These are phyloP conservation scores for Epirrhoe alternata DNA, from an alignment of 2,888 invertebrate species.

Conservation along the genomic window DNA sequence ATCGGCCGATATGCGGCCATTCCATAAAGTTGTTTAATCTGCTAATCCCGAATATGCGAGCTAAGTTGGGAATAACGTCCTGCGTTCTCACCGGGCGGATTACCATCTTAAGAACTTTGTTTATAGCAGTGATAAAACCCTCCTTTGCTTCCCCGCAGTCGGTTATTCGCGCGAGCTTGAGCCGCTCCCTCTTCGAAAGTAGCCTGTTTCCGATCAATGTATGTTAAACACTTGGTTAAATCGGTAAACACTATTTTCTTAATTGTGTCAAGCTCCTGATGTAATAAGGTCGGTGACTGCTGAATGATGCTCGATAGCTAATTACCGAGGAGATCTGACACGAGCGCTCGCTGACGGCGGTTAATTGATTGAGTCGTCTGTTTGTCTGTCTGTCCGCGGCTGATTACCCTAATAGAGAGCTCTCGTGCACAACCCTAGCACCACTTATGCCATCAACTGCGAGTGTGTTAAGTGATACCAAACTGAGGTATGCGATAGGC, in stretches of 20 bases:
- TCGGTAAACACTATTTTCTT: too few species aligned
- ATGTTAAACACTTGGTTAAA: too few species aligned
- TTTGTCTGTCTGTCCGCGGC: constrained; percentile 30
- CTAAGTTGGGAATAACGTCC: constrained; percentile 45
- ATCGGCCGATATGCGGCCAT: constrained; percentile 37
- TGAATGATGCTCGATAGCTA: constrained; percentile 2
- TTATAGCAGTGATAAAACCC: constrained; percentile 25
- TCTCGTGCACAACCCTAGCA: constrained; percentile 6
- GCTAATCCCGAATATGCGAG: constrained; percentile 55
- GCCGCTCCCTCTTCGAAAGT: background rate
- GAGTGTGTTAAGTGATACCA: background rate
- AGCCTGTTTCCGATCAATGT: too few species aligned
- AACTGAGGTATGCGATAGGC: background rate
- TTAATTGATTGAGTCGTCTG: constrained; percentile 38
- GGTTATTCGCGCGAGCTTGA: background rate
- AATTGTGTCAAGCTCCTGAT: background rate
- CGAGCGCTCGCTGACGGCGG: background rate
- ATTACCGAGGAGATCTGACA: background rate
- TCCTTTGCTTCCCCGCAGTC: background rate
- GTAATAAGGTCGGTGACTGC: constrained; percentile 1
- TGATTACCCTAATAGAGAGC: constrained; percentile 37
- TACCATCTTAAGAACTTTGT: constrained; percentile 32
- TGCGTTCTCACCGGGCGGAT: constrained; percentile 27
- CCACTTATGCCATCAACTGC: background rate
- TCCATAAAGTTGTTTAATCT: constrained; percentile 55